Base-by-base conservation (phyloP, 64 coral and sea anemone genomes). In the Porites lutea region DNA sequence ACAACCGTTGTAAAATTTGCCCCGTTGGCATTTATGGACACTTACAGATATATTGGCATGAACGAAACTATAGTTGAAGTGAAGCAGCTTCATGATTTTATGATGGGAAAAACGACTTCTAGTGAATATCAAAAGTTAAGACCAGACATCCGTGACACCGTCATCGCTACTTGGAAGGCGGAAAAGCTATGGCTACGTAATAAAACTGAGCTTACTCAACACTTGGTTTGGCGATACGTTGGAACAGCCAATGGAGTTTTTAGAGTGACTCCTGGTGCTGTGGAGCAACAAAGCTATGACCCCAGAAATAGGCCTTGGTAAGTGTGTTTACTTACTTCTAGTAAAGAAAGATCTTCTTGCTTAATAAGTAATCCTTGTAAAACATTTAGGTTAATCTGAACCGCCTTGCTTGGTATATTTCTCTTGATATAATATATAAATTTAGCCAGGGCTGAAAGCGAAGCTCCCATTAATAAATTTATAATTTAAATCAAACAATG, bases 221-320 rank as follows among this genome's bases (percentile, higher is more conserved):
- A 80, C 20, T 2, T 94, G 48, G 87, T 90, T 12, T 90, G 87
- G 87, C 81, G 92, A 50, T 94, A 90, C 60, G 90, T 94, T 66
- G 92, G 92, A 16, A 94, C 92, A 11, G 72, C 86, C 0, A 72
- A 94, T 8, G 92, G 92, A 13, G 78, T 94, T 3, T 89, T 94
- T 59, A 94, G 92, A 43, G 15, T 45, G 49, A 94, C 52, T 74
- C 92, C 92, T 13, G 92, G 92, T 44, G 16, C 13, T 27, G 63
- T 59, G 13, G 45, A 74, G 10, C 78, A 58, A 4, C 89, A 90
- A 51, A 89, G 23, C 71, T 90, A 14, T 76, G 87, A 94, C 54
- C 86, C 92, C 3, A 89, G 86, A 82, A 64, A 82, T 11, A 74
- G 92, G 72, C 79, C 92, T 23, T 94, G 86, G 92, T 94, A 51